Evolutionary conservation across 2,888 invertebrate genomes (phyloP), one percentile per base, ranked within the genome.

Genomic region (Pseudococcus longispinus): DNA sequence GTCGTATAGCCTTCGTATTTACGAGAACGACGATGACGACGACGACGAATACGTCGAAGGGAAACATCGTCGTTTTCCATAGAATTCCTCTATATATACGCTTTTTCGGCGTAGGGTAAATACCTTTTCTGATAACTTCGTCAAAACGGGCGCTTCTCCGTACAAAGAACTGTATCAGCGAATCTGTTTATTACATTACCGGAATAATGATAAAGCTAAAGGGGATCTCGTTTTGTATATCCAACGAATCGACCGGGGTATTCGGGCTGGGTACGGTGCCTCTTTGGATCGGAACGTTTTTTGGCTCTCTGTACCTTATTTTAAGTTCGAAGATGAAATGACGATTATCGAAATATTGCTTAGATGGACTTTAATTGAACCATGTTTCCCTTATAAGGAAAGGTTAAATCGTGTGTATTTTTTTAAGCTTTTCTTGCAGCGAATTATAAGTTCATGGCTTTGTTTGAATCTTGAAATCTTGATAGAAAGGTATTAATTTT

Each of bases 171-270:
- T 84, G 65, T 84, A 84, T 84, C 65, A 60, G 84, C 84, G 84
- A 84, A 84, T 84, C 65, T 65, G 84, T 84, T 84, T 55, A 84
- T 84, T 84, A 65, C 65, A 84, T 84, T 84, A 84, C 84, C 32
- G n/a, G 84, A 55, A 84, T 84, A 84, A 84, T 84, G 84, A 84
- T 55, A 55, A 32, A 51, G 84, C 44, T 82, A 82, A 82, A 82
- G 82, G 70, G 70, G 70, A 70, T 70, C 70, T 29, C 29, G 70
- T 70, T 70, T 70, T 70, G 70, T 70, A 70, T 70, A 70, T 70
- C 70, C 18, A 23, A 60, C 5, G 20, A 60, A 3, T 60, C 60
- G 23, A 11, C 9, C 9, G 60, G 23, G 60, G 23, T 60, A 23
- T 20, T 23, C 60, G 23, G 23, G n/a, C n/a, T n/a, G 55, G 18